A percentile compares a stretch with the other conserved stretches of the same genome.
phyloP scores from a whole-genome alignment of 2,113 vertebrate species.

The Ceyx cyanopectus region DNA sequence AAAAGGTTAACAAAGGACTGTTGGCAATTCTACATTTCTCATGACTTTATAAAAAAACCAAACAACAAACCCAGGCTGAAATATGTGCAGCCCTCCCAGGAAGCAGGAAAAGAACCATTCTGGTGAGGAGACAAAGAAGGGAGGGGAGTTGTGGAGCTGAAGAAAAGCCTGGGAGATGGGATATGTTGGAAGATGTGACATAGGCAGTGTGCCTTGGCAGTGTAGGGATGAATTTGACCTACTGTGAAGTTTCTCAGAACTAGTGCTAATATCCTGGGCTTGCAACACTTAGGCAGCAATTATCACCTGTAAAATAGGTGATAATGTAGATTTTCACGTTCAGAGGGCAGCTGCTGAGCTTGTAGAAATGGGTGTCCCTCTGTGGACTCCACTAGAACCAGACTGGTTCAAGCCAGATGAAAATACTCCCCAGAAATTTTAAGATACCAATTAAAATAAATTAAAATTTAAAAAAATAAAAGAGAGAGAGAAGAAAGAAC shows the following conservation, averaged over 20 bases:
- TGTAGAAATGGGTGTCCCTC: not conserved
- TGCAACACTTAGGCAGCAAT: constrained; percentile 46
- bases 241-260: constrained; percentile 50
- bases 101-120: not conserved
- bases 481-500: not conserved
- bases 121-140: not conserved
- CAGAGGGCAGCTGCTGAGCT: constrained; percentile 18
- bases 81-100: not conserved
- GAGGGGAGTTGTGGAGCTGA: not conserved
- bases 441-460: not conserved
- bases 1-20: not conserved
- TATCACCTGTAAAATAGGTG: constrained; percentile 68
- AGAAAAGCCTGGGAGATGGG: not conserved
- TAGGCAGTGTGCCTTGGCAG: not conserved
- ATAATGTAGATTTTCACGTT: constrained; percentile 64
- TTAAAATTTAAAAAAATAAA: not conserved
- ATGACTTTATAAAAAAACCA: not conserved
- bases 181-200: not conserved
- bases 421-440: not conserved
- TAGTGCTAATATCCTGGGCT: constrained; percentile 56
- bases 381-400: not conserved
- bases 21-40: not conserved
- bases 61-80: not conserved
- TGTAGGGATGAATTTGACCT: not conserved
- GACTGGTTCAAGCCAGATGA: not conserved